Evolutionary conservation across 2,113 vertebrate species (phyloP).

Genomic region (Strix aluco): DNA sequence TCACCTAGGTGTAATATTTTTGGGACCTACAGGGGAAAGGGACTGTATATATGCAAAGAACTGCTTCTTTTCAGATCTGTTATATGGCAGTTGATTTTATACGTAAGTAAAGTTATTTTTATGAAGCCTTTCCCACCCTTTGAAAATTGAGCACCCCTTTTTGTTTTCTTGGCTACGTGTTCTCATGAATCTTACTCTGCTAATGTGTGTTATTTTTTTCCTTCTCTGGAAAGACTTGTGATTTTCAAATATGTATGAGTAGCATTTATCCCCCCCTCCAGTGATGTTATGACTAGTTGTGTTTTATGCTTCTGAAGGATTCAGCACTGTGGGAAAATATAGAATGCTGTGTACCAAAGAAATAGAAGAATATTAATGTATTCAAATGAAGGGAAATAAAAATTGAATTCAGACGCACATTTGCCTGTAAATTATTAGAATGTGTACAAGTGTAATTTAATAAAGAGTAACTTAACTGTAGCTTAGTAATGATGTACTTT

Average conservation of each 20-base stretch:
- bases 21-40: background rate
- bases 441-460: conserved; percentile 57
- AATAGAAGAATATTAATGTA: background rate
- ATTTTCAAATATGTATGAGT: background rate
- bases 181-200: background rate
- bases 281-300: background rate
- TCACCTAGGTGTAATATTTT: background rate
- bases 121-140: background rate
- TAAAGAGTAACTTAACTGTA: conserved; percentile 52
- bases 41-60: background rate
- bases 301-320: background rate
- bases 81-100: background rate
- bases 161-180: background rate
- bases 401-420: background rate
- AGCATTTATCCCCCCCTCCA: background rate
- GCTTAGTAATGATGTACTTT: background rate
- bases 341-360: background rate
- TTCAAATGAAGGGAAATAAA: conserved; percentile 5
- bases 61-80: background rate
- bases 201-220: background rate
- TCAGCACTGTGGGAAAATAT: background rate
- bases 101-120: background rate
- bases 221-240: background rate
- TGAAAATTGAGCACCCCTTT: background rate
- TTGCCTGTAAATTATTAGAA: conserved; percentile 58